Evolutionary conservation across 2,113 vertebrate genomes (phyloP).

Genomic region (Acinonyx jubatus): DNA sequence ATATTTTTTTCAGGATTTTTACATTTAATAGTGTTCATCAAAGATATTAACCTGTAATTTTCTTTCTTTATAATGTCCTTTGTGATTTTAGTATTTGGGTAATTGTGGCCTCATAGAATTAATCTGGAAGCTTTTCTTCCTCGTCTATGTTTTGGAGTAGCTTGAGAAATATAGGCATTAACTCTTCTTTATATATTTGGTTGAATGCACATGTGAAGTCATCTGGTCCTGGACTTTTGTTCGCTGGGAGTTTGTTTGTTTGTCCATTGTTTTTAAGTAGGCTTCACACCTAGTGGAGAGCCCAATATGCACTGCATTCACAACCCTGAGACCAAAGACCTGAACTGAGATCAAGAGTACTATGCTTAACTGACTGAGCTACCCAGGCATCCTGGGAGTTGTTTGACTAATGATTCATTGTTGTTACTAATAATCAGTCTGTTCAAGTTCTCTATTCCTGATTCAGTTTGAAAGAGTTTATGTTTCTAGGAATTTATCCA

Average conservation of each 20-base stretch:
- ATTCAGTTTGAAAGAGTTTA: not conserved
- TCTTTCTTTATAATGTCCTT: not conserved
- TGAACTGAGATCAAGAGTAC: too few species aligned
- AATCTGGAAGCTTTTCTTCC: not conserved
- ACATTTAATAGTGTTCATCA: not conserved
- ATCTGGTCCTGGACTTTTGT: not conserved
- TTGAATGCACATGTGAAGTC: not conserved
- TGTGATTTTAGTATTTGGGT: not conserved
- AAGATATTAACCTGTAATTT: not conserved
- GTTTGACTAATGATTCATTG: not conserved
- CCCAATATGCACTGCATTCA: too few species aligned
- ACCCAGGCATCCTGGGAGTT: too few species aligned
- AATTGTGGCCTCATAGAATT: not conserved
- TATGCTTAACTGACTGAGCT: too few species aligned
- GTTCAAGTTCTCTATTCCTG: not conserved
- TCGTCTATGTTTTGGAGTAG: not conserved
- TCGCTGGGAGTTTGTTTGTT: not conserved
- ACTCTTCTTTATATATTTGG: not conserved
- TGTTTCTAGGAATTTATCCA: not conserved
- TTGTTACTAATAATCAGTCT: not conserved
- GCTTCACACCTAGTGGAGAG: too few species aligned
- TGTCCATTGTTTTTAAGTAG: too few species aligned
- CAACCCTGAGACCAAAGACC: too few species aligned
- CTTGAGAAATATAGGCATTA: not conserved
- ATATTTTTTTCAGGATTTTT: not conserved